Evolutionary conservation across 2,113 vertebrate species (phyloP).

Genomic region (Apeltes quadracus): DNA sequence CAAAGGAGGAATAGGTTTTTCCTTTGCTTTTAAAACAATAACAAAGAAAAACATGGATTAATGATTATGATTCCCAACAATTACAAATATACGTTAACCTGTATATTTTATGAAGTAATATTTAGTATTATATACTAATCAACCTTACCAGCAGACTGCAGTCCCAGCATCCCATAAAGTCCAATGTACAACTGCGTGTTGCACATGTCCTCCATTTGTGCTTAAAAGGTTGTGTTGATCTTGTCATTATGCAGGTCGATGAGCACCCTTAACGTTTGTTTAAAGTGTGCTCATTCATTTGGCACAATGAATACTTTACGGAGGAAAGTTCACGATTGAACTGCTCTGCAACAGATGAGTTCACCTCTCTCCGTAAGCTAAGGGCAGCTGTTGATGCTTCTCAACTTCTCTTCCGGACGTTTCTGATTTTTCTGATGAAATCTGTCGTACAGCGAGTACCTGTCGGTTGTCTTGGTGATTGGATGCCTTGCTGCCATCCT

Average conservation of each 20-base stretch:
- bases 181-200: neutral
- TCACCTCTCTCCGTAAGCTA: neutral
- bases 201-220: neutral
- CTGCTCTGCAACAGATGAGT: neutral
- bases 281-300: slow-evolving; percentile 2
- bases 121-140: neutral
- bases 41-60: too few species aligned
- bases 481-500: neutral
- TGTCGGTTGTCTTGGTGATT: neutral
- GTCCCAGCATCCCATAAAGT: slow-evolving; percentile 19
- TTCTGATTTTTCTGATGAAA: slow-evolving; percentile 26
- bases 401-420: slow-evolving; percentile 3
- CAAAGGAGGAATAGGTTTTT: too few species aligned
- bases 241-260: neutral
- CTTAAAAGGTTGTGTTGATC: neutral
- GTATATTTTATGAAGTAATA: neutral
- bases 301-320: neutral
- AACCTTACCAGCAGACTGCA: slow-evolving; percentile 12
- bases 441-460: slow-evolving; percentile 3
- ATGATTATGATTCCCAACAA: too few species aligned
- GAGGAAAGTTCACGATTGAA: neutral
- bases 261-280: neutral
- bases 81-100: neutral
- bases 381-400: slow-evolving; percentile 6
- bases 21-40: neutral